phyloP scores from a whole-genome alignment of 1,140 invertebrate genomes.

The Lepidurus couesii region DNA sequence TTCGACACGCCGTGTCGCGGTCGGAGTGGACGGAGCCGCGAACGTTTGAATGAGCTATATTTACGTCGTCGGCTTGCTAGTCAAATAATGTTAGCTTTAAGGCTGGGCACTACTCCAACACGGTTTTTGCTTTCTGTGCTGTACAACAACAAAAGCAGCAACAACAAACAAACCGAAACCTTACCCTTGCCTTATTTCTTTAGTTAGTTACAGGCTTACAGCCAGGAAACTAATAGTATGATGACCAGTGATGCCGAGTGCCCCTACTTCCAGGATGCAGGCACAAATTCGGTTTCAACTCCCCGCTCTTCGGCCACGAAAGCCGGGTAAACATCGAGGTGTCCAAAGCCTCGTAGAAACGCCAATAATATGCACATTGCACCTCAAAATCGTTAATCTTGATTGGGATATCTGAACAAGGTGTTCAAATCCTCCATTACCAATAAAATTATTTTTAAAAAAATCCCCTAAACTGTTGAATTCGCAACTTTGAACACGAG shows the following conservation, averaged over 20 bases:
- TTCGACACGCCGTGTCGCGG: too few species aligned
- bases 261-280: neutral
- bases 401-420: too few species aligned
- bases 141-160: neutral
- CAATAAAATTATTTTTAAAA: too few species aligned
- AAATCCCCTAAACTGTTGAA: too few species aligned
- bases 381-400: too few species aligned
- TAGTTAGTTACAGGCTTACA: too few species aligned
- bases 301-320: neutral
- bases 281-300: neutral
- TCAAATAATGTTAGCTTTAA: constrained; percentile 30
- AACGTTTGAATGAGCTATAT: too few species aligned
- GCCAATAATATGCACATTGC: too few species aligned
- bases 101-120: constrained; percentile 30
- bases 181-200: neutral
- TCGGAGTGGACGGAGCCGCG: too few species aligned
- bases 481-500: too few species aligned
- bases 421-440: too few species aligned
- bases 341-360: too few species aligned
- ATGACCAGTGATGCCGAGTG: neutral
- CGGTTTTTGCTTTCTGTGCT: neutral
- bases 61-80: neutral
- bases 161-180: neutral
- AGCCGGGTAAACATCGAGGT: neutral
- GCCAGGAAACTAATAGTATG: neutral